These are phyloP conservation scores for Acrocephalus arundinaceus DNA, from an alignment of 2,113 vertebrate species.

Conservation along the genomic window DNA sequence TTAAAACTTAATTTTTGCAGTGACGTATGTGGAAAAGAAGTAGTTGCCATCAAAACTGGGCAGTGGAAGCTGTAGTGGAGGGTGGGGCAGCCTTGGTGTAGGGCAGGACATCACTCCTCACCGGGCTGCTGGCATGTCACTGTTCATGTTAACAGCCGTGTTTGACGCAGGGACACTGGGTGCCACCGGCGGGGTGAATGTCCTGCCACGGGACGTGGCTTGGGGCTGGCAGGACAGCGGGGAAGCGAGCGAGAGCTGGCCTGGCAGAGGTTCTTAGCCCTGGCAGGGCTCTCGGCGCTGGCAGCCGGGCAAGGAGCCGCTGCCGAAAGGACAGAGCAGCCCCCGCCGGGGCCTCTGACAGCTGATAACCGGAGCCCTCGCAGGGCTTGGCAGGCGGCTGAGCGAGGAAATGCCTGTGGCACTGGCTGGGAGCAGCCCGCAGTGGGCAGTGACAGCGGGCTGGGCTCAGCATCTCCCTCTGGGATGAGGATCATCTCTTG, in stretches of 20 bases:
- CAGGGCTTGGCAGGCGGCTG: neutral
- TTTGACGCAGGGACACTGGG: neutral
- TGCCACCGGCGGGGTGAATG: accelerated
- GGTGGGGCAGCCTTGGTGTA: neutral
- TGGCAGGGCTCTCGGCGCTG: neutral
- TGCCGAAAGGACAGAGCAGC: neutral
- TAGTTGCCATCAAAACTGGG: neutral
- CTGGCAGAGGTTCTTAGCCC: neutral
- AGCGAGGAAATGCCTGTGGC: constrained; percentile 52
- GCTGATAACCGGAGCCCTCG: constrained; percentile 39
- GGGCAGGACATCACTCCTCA: neutral
- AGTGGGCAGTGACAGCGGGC: neutral
- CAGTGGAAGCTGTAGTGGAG: neutral
- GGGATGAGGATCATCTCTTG: neutral
- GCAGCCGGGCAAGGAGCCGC: neutral
- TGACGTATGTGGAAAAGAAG: neutral
- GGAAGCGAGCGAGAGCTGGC: neutral
- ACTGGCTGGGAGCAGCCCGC: neutral
- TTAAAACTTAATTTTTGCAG: neutral
- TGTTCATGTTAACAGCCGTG: accelerated
- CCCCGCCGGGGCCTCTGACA: constrained; percentile 47
- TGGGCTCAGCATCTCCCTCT: neutral
- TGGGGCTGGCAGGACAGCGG: neutral
- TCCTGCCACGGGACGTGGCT: neutral
- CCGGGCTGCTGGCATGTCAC: neutral